Base-by-base conservation (phyloP, 2,888 invertebrate genomes). In the Agonopterix arenella region DNA sequence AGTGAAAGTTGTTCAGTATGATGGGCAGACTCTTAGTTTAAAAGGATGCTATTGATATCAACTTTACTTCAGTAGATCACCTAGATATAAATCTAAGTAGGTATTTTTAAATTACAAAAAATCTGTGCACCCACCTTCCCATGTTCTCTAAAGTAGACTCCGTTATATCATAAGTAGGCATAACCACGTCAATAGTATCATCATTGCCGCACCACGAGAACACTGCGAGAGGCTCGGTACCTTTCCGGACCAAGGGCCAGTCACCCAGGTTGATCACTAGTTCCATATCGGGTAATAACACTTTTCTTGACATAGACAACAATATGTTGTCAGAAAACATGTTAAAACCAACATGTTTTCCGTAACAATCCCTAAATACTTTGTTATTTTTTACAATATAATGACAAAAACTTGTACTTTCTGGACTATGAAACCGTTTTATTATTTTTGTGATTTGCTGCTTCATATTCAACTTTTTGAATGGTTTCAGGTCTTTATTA, bases 161-260 rank as follows among this genome's bases (percentile, higher is more conserved):
- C 0, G 97, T 97, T 45, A 98, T 90, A 74, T 98, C 98, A 81
- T 98, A 98, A 1, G 98, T 98, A 7, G 98, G 98, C 90, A 98
- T 90, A 36, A 97, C 92, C 73, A 98, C 97, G 77, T 99, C 98
- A 63, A 91, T 88, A 4, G 95, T 93, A 52, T 95, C 93, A 52
- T 92, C 90, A 56, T 97, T 98, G 1, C 98, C 98, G 81, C 98
- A 98, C 98, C 98, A 99, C 11, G 98, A 98, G 73, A 98, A 95
- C 54, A 99, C 92, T 1, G 98, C 98, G 56, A 93, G 90, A 9
- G 90, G 89, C 10, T 90, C 88, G 8, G 78, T 78, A 42, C 73
- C 77, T 56, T 88, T 90, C 52, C 90, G 88, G 1, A 93, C 92
- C 18, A 98, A 82, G 0, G 98, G 98, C 98, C 98, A 98, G 80